Evolutionary conservation across 2,888 invertebrate species (phyloP).

Genomic region (Gastrophysa polygoni): DNA sequence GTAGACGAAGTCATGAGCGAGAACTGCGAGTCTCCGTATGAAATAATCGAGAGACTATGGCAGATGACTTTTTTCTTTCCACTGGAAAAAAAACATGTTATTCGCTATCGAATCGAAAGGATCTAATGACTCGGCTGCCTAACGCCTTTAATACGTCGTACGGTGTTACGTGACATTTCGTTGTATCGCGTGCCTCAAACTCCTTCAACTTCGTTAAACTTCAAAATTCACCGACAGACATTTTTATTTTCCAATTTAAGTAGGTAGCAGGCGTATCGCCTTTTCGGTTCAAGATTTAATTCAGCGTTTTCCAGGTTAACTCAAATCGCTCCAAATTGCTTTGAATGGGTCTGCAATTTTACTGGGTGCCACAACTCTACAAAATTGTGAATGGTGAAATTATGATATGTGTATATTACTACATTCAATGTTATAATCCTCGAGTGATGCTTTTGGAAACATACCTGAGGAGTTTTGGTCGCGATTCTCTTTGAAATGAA

Average conservation of each 20-base stretch:
- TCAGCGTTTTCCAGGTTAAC: constrained; percentile 37
- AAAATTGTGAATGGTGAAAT: too few relatives aligned
- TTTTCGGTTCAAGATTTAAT: constrained; percentile 44
- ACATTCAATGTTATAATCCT: too few relatives aligned
- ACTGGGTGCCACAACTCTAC: not conserved
- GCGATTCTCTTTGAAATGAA: too few relatives aligned
- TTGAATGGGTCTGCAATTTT: constrained; percentile 4
- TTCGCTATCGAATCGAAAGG: not conserved
- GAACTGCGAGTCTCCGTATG: too few relatives aligned
- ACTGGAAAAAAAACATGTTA: not conserved
- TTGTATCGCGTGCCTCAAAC: constrained; percentile 47
- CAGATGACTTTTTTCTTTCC: not conserved
- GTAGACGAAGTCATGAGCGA: too few relatives aligned
- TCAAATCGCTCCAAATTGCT: constrained; percentile 36
- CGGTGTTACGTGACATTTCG: constrained; percentile 46
- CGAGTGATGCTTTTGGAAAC: too few relatives aligned
- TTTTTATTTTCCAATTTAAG: constrained; percentile 44
- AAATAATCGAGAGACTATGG: too few relatives aligned
- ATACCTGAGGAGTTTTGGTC: too few relatives aligned
- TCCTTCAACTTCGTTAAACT: constrained; percentile 43
- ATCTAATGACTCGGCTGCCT: not conserved
- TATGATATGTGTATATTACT: too few relatives aligned
- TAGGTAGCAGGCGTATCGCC: constrained; percentile 43
- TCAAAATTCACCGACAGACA: constrained; percentile 41
- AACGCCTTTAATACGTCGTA: constrained; percentile 16